Conservation (phyloP, 2,797 vertebrate species). For the Megalops cyprinoides region DNA sequence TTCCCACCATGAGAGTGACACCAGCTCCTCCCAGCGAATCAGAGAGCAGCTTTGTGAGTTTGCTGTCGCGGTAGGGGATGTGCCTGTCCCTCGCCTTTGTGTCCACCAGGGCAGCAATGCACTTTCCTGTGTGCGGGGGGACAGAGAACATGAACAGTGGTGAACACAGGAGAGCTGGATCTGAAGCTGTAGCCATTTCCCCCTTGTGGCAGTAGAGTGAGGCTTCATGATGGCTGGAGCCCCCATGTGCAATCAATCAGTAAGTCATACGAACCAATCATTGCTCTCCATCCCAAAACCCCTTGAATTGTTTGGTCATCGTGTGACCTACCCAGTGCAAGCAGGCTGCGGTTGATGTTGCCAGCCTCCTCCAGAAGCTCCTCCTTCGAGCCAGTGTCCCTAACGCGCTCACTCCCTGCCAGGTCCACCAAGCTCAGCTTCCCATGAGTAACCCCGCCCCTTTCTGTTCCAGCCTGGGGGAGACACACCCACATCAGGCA, state of each 20-base stretch:
- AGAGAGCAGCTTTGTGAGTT: conserved; percentile 73
- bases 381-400: conserved; percentile 61
- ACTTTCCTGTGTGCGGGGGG: conserved; percentile 63
- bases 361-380: conserved; percentile 70
- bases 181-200: too few relatives aligned
- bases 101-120: conserved; percentile 72
- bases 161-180: not conserved
- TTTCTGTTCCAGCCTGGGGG: conserved; percentile 21
- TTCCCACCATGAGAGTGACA: conserved; percentile 71
- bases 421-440: conserved; percentile 73
- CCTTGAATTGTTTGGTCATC: not conserved
- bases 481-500: not conserved
- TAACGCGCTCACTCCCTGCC: conserved; percentile 73
- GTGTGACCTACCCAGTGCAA: conserved; percentile 64
- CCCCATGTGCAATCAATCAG: too few relatives aligned
- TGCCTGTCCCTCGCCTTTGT: conserved; percentile 62
- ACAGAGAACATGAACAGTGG: too few relatives aligned
- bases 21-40: conserved; percentile 67
- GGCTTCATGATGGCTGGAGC: not conserved
- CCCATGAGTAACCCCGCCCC: conserved; percentile 52
- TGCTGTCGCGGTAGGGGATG: conserved; percentile 76
- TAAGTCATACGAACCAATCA: too few relatives aligned
- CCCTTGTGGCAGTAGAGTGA: not conserved
- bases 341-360: conserved; percentile 78
- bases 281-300: too few relatives aligned